Evolutionary conservation across 2,888 invertebrate species (phyloP), one percentile per base, ranked within the genome.

Genomic region (Didymodactylos carnosus): DNA sequence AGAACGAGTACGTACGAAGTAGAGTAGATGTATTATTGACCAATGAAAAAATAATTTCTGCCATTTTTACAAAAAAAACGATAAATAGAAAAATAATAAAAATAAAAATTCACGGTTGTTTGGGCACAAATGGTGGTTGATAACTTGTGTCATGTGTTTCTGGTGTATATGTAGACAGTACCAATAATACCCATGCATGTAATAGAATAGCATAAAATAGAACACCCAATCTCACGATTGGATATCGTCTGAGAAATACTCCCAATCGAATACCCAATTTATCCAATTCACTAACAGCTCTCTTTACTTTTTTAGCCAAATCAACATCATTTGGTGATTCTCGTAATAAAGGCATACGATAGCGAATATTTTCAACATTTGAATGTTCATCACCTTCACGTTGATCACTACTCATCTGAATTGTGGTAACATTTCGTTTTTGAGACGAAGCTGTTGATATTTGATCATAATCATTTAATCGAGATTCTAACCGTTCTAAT

Each of bases 161-260:
- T 51, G 88, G 89, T 69, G 88, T 87, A 79, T 89, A 90, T 7
- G 89, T 89, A 75, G 90, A 86, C 73, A 91, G 83, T 25, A 91
- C 89, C 72, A 90, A 86, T 82, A 90, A 86, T 72, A 91, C 90
- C 91, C 91, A 91, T 27, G 91, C 83, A 82, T 91, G 91, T 19
- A 92, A 85, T 72, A 90, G 83, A n/a, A 88, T 83, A 29, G 62
- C 35, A 81, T 93, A 93, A 78, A 89, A 84, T 76, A 92, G 86
- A n/a, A 92, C 87, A 81, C 90, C 88, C 75, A 91, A 87, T 79
- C 92, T 87, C 75, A 91, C 88, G 69, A 90, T 83, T 0, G 92
- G 92, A 83, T 92, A 90, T 75, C 91, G 86, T 75, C 90, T 86
- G 70, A 92, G 84, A 82, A 91, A 89, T 25, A 89, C 87, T 16